Percentiles rank a stretch among this genome's conserved stretches.
phyloP scores from a whole-genome alignment of 2,113 vertebrate species.

The Micronycteris hirsuta region DNA sequence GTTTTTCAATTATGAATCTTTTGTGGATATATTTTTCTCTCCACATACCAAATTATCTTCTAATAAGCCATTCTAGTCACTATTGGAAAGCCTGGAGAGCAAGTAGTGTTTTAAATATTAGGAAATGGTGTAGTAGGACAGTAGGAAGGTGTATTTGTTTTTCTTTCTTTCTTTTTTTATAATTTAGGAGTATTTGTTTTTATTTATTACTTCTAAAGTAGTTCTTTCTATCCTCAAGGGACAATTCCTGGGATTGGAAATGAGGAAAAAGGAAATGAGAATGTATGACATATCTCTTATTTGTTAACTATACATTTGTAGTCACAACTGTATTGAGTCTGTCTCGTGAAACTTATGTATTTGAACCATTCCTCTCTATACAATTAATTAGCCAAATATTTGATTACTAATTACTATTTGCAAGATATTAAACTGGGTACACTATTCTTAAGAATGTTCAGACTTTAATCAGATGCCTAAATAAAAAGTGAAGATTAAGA shows the following conservation, averaged over 20 bases:
- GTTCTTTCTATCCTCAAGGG: neutral
- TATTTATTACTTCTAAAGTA: neutral
- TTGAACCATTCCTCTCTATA: neutral
- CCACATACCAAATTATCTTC: neutral
- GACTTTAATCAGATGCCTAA: neutral
- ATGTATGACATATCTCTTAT: neutral
- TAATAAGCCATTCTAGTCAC: neutral
- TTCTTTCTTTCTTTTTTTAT: neutral
- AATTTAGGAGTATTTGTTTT: neutral
- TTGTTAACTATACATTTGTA: neutral
- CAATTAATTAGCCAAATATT: neutral
- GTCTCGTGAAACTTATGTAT: neutral
- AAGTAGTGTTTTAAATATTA: neutral
- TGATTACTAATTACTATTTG: neutral
- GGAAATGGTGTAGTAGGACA: neutral
- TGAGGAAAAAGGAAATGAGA: neutral
- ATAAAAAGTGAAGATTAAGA: neutral
- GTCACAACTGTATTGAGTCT: neutral
- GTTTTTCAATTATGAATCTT: constrained; percentile 7
- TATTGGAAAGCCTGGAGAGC: neutral
- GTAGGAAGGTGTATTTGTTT: neutral
- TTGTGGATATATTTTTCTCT: neutral
- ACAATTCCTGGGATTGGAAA: neutral
- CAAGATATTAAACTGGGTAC: neutral
- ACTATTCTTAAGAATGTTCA: neutral